Conservation (phyloP, 1,140 invertebrate species). For the Himalopsyche phryganea region DNA sequence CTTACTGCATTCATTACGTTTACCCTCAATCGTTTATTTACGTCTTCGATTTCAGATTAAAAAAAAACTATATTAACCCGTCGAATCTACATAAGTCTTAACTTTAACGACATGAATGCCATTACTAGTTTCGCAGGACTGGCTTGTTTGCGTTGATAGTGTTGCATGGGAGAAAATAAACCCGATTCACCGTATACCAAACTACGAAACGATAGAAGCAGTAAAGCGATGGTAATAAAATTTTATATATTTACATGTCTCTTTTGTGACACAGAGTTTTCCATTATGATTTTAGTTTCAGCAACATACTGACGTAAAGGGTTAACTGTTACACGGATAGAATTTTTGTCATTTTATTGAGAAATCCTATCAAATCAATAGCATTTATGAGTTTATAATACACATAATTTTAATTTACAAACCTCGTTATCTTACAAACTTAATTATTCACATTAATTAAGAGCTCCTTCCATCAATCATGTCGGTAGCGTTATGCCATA, state of each 20-base stretch:
- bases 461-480: too few relatives aligned
- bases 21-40: too few relatives aligned
- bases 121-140: constrained; percentile 2
- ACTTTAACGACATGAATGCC: constrained; percentile 9
- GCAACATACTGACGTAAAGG: constrained; percentile 12
- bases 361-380: too few relatives aligned
- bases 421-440: too few relatives aligned
- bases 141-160: constrained; percentile 16
- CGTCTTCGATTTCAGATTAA: too few relatives aligned
- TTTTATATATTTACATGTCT: constrained; percentile 32
- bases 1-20: too few relatives aligned
- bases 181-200: not conserved
- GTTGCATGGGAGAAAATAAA: constrained; percentile 10
- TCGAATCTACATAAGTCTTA: not conserved
- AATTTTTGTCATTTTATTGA: too few relatives aligned
- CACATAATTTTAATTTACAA: too few relatives aligned
- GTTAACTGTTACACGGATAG: constrained; percentile 1
- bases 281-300: constrained; percentile 31
- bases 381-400: too few relatives aligned
- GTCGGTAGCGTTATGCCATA: too few relatives aligned
- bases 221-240: constrained; percentile 31
- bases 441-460: too few relatives aligned
- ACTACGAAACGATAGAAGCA: constrained; percentile 13
- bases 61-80: too few relatives aligned
- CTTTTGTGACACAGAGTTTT: constrained; percentile 25